Conservation (phyloP, 2,113 vertebrate species). For the Callochromis pleurospilus region DNA sequence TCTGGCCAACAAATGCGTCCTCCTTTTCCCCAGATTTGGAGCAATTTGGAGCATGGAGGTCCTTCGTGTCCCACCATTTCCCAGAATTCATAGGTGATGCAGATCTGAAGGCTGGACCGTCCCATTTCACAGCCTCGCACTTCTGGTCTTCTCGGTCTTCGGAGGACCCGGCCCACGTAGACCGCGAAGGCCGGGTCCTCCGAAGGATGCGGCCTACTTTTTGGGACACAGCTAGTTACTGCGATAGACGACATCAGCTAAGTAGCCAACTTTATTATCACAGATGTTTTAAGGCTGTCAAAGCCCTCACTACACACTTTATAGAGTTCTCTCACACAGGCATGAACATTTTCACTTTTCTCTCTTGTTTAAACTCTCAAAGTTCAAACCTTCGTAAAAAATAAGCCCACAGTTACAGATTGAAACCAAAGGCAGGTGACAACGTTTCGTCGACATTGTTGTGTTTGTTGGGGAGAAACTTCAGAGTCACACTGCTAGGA, state of each 20-base stretch:
- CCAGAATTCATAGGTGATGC: too few species aligned
- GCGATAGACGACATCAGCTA: not conserved
- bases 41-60: too few species aligned
- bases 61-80: too few species aligned
- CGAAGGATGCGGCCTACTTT: not conserved
- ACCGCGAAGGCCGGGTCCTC: not conserved
- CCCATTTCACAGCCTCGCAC: not conserved
- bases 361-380: not conserved
- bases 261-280: not conserved
- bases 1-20: too few species aligned
- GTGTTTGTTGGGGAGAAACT: not conserved
- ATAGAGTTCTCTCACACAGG: not conserved
- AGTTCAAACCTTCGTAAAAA: not conserved
- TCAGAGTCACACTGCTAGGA: not conserved
- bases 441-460: not conserved
- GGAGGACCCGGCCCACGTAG: not conserved
- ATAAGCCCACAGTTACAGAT: not conserved
- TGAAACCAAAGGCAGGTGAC: not conserved
- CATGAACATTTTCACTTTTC: not conserved
- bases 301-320: not conserved
- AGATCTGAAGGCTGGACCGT: accelerated
- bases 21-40: too few species aligned
- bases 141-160: not conserved
- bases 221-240: not conserved
- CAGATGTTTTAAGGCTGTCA: not conserved